Percentiles rank a stretch among this genome's conserved stretches.
Conservation (phyloP, 1,140 invertebrate species). For the Halyomorpha halys region DNA sequence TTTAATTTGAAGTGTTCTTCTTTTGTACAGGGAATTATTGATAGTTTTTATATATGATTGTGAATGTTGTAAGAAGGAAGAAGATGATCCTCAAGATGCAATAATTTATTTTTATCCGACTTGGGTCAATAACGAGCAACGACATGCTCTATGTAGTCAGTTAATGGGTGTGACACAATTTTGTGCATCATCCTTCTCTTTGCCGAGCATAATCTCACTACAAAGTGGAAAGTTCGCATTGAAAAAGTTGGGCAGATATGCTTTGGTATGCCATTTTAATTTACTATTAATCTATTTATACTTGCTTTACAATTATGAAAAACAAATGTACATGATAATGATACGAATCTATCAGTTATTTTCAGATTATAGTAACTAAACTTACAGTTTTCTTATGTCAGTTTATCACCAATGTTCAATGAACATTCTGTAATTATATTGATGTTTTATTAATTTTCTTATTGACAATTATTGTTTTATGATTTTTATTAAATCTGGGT, state of each 20-base stretch:
- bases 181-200: constrained; percentile 57
- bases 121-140: constrained; percentile 71
- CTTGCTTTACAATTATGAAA: no score
- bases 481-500: no score
- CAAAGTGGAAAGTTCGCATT: constrained; percentile 77
- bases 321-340: no score
- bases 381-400: constrained; percentile 21
- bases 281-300: constrained; percentile 1
- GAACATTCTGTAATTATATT: no score
- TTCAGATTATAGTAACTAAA: no score
- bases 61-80: constrained; percentile 59
- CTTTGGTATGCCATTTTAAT: constrained; percentile 49
- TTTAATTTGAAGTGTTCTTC: no score
- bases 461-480: no score
- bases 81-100: constrained; percentile 73
- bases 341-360: no score
- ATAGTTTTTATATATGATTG: constrained; percentile 81
- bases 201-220: constrained; percentile 58
- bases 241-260: constrained; percentile 62
- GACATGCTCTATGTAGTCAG: constrained; percentile 67
- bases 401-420: no score
- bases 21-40: constrained; percentile 62
- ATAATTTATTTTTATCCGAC: constrained; percentile 79
- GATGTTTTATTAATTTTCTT: no score
- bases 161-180: constrained; percentile 72